A percentile compares a stretch with the other conserved stretches of the same genome.
Conservation (phyloP, 2,113 vertebrate species). For the Tyto alba region DNA sequence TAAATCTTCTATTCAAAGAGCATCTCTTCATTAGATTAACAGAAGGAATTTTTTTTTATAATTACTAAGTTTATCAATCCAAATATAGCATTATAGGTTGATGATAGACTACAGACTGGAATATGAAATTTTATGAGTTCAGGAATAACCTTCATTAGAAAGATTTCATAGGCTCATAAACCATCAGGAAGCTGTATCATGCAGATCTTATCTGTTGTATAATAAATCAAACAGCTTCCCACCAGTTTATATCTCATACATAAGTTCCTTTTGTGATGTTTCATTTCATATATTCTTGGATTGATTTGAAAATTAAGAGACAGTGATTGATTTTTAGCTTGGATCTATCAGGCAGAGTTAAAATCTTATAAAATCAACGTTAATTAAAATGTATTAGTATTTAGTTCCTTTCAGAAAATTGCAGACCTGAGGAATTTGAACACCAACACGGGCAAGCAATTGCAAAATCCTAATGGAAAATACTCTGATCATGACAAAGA, state of each 20-base stretch:
- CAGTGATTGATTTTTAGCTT: slow-evolving; percentile 49
- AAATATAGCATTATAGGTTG: not conserved
- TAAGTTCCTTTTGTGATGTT: not conserved
- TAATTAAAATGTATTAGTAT: slow-evolving; percentile 38
- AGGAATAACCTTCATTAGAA: slow-evolving; percentile 35
- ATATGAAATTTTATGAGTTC: slow-evolving; percentile 22
- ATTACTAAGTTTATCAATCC: slow-evolving; percentile 29
- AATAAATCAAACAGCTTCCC: slow-evolving; percentile 54
- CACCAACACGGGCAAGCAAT: not conserved
- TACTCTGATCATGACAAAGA: not conserved
- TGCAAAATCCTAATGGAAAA: not conserved
- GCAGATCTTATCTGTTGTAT: slow-evolving; percentile 4
- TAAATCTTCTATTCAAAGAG: not conserved
- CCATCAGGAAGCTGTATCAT: not conserved
- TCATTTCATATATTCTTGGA: slow-evolving; percentile 26
- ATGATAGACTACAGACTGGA: not conserved
- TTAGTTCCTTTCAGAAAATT: not conserved
- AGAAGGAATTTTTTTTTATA: not conserved
- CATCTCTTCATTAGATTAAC: not conserved
- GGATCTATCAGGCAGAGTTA: slow-evolving; percentile 28
- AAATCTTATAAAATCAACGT: slow-evolving; percentile 28
- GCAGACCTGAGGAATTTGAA: not conserved
- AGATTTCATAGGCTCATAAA: not conserved
- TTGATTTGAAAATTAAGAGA: slow-evolving; percentile 49
- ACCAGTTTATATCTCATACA: not conserved